Percentiles rank a stretch among this genome's conserved stretches.
Conservation (phyloP, 2,113 vertebrate species). For the Strigops habroptila region DNA sequence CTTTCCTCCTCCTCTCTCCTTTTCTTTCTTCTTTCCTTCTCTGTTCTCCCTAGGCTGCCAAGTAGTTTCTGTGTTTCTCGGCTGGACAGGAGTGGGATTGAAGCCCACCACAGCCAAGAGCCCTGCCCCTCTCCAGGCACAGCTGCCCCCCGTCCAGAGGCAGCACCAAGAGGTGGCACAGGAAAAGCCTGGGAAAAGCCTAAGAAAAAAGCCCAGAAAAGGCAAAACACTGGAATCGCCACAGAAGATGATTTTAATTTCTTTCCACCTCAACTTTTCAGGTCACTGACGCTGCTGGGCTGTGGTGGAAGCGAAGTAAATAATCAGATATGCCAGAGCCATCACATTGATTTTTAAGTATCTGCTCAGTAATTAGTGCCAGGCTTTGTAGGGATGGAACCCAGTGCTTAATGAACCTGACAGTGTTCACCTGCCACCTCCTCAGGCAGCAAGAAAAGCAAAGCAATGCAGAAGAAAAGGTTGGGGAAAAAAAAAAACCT, state of each 20-base stretch:
- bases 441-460: not conserved
- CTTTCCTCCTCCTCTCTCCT: not conserved
- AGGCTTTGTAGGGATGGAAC: not conserved
- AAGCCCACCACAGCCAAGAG: not conserved
- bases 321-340: not conserved
- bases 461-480: not conserved
- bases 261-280: not conserved
- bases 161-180: accelerated
- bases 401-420: not conserved
- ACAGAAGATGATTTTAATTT: not conserved
- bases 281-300: not conserved
- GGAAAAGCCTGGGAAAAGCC: not conserved
- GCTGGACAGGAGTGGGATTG: not conserved
- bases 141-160: accelerated
- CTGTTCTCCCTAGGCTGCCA: too few species aligned
- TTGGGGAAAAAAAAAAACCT: not conserved
- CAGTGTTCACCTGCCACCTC: accelerated
- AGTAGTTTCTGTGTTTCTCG: not conserved
- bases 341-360: not conserved
- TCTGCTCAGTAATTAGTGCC: not conserved
- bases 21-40: not conserved
- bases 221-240: not conserved
- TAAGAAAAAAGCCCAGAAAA: not conserved
- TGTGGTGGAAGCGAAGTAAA: not conserved
- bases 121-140: not conserved